Conservation (phyloP, 2,888 invertebrate species). For the Autographa gamma region DNA sequence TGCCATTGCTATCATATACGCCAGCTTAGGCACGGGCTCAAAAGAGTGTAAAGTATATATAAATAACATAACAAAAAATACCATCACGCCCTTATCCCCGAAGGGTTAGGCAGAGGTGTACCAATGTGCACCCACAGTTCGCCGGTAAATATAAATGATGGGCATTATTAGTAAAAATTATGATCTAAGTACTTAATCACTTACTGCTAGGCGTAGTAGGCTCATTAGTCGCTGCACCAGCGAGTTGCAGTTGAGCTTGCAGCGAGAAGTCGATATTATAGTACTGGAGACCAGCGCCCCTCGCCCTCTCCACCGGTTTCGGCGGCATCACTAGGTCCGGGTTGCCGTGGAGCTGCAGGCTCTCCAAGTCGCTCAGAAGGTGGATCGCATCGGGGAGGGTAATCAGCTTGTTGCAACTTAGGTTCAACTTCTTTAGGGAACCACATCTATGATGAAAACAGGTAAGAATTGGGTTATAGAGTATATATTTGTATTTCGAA, state of each 20-base stretch:
- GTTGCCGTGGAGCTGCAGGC: constrained; percentile 97
- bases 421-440: constrained; percentile 96
- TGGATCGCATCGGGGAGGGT: constrained; percentile 99
- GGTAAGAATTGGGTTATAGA: too few species aligned
- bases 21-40: too few species aligned
- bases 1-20: too few species aligned
- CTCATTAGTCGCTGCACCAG: constrained; percentile 95
- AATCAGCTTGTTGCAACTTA: constrained; percentile 97
- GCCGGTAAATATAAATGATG: too few species aligned
- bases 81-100: too few species aligned
- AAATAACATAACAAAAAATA: too few species aligned
- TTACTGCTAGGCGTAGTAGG: constrained; percentile 92
- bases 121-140: too few species aligned
- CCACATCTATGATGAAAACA: constrained; percentile 92
- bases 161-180: too few species aligned
- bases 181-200: constrained; percentile 59
- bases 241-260: constrained; percentile 97
- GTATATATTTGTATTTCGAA: too few species aligned
- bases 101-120: too few species aligned
- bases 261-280: constrained; percentile 99
- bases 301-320: constrained; percentile 95
- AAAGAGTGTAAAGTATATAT: too few species aligned
- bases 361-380: constrained; percentile 95
- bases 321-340: constrained; percentile 98
- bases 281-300: constrained; percentile 95